phyloP scores from a whole-genome alignment of 2,113 vertebrate genomes.

The Propithecus coquereli region DNA sequence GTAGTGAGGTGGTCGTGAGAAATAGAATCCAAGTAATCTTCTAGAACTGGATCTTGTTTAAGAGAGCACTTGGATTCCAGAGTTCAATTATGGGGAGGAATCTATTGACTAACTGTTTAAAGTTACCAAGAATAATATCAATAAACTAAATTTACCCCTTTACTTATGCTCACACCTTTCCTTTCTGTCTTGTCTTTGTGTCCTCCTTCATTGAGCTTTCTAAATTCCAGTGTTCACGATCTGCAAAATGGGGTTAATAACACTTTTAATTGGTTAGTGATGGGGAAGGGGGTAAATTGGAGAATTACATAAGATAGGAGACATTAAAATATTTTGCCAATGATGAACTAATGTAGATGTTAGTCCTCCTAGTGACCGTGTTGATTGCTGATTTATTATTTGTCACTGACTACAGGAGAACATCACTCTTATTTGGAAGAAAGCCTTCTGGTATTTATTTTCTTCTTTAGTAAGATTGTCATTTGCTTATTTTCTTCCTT shows the following conservation, averaged over 20 bases:
- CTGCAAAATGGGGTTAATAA: neutral
- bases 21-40: neutral
- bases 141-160: neutral
- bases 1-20: neutral
- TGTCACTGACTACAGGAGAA: neutral
- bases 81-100: neutral
- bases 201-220: neutral
- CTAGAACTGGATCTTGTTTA: neutral
- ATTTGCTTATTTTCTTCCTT: neutral
- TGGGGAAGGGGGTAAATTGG: neutral
- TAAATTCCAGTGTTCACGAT: neutral
- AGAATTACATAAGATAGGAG: neutral
- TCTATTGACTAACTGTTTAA: neutral
- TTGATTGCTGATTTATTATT: neutral
- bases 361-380: neutral
- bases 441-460: conserved; percentile 31
- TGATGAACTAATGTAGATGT: neutral
- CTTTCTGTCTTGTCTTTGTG: neutral
- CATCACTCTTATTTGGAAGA: neutral
- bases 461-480: conserved; percentile 24
- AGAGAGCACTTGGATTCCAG: neutral
- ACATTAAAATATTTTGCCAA: neutral
- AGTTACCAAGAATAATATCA: neutral
- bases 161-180: neutral
- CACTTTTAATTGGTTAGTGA: neutral